These are phyloP conservation scores for Orussus abietinus DNA, from an alignment of 1,140 invertebrate species.

Conservation along the genomic window DNA sequence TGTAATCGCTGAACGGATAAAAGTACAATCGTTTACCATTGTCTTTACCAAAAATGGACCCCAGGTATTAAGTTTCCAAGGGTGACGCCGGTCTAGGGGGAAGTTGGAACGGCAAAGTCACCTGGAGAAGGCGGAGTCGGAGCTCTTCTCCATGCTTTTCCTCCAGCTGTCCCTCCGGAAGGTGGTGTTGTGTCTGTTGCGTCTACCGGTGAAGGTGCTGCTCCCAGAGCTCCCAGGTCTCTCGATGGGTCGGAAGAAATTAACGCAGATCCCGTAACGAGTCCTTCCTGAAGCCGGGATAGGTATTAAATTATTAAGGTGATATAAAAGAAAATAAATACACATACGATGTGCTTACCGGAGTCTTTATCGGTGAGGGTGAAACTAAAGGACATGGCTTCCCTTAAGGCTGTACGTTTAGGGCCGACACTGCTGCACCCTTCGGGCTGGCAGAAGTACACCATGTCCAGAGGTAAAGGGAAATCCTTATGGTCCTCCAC, in stretches of 20 bases:
- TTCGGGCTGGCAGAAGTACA: conserved; percentile 99
- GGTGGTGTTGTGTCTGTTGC: conserved; percentile 59
- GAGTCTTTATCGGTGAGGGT: conserved; percentile 99
- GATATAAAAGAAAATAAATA: neutral
- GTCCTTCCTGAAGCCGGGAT: conserved; percentile 61
- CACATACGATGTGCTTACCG: conserved; percentile 61
- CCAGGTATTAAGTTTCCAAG: no score
- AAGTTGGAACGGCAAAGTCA: conserved; percentile 45
- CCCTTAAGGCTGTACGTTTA: conserved; percentile 75
- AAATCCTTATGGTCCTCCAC: conserved; percentile 97
- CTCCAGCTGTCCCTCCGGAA: conserved; percentile 81
- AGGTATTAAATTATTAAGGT: neutral
- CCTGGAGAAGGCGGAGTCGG: conserved; percentile 90
- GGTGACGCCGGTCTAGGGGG: no score
- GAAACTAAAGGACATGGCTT: conserved; percentile 96
- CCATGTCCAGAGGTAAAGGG: conserved; percentile 93
- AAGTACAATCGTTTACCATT: no score
- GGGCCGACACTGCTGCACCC: conserved; percentile 91
- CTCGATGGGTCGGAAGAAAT: conserved; percentile 93
- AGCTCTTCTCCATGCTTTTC: conserved; percentile 85
- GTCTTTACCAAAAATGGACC: no score
- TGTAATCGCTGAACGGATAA: conserved; percentile 92
- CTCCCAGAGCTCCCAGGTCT: conserved; percentile 43
- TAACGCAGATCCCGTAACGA: conserved; percentile 94
- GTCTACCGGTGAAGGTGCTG: conserved; percentile 33